Evolutionary conservation across 2,113 vertebrate genomes (phyloP).

Genomic region (Pterocles burchelli): DNA sequence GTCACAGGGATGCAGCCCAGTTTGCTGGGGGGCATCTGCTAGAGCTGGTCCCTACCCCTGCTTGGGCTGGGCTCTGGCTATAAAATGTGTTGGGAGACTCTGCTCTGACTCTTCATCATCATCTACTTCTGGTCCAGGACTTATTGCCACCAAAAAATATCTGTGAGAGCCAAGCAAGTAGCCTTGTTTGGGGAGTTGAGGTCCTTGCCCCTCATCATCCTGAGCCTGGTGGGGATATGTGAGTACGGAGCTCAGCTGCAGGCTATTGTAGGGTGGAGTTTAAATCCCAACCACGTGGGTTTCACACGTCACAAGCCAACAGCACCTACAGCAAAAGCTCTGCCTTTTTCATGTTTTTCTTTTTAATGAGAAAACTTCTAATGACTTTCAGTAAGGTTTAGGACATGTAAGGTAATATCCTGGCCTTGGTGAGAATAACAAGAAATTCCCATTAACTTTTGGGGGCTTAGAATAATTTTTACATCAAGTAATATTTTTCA

Average conservation of each 20-base stretch:
- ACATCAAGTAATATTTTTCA: neutral
- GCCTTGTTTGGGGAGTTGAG: fast-evolving
- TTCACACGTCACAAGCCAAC: neutral
- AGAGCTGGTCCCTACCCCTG: neutral
- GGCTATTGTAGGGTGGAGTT: neutral
- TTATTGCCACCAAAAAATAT: neutral
- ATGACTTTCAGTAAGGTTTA: neutral
- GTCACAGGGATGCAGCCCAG: neutral
- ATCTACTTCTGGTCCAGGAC: neutral
- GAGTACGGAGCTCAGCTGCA: neutral
- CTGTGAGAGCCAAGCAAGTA: neutral
- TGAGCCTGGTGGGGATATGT: neutral
- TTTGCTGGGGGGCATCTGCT: neutral
- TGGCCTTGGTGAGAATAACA: neutral
- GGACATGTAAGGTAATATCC: neutral
- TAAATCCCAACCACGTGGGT: neutral
- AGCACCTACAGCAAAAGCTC: neutral
- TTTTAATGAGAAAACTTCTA: neutral
- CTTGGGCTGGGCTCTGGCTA: fast-evolving
- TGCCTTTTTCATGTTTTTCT: neutral
- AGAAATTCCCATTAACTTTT: neutral
- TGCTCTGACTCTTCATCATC: neutral
- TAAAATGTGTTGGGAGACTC: fast-evolving
- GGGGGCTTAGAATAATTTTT: neutral
- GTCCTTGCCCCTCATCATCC: neutral